Evolutionary conservation across 2,113 vertebrate species (phyloP).

Genomic region (Phalacrocorax pelagicus): DNA sequence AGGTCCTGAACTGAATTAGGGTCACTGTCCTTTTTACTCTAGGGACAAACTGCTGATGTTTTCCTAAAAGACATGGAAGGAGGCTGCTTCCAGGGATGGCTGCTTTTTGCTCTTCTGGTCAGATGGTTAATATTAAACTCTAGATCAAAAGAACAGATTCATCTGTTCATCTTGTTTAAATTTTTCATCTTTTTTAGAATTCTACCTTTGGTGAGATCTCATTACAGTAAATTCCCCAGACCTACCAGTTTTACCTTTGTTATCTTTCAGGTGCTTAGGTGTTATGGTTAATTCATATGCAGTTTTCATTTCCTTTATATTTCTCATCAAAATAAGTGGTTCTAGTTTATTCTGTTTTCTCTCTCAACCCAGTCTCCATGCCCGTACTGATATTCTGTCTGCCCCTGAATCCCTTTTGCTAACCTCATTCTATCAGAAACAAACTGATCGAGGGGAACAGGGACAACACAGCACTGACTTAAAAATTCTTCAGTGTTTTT

Average conservation of each 20-base stretch:
- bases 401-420: neutral
- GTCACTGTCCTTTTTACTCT: neutral
- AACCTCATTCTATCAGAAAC: neutral
- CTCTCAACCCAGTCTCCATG: neutral
- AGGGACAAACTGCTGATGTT: neutral
- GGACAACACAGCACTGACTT: neutral
- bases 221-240: neutral
- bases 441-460: neutral
- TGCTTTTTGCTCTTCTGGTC: neutral
- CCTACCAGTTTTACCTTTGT: neutral
- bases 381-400: neutral
- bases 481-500: neutral
- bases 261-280: neutral
- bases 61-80: neutral
- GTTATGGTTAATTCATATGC: accelerated
- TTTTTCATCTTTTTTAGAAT: neutral
- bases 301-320: neutral
- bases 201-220: neutral
- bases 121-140: neutral
- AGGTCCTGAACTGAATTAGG: neutral
- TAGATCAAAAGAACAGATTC: neutral
- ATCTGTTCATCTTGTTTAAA: neutral
- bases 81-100: neutral
- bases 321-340: neutral
- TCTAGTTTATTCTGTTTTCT: neutral